Conservation (phyloP, 2,113 vertebrate genomes). For the Hucho hucho region DNA sequence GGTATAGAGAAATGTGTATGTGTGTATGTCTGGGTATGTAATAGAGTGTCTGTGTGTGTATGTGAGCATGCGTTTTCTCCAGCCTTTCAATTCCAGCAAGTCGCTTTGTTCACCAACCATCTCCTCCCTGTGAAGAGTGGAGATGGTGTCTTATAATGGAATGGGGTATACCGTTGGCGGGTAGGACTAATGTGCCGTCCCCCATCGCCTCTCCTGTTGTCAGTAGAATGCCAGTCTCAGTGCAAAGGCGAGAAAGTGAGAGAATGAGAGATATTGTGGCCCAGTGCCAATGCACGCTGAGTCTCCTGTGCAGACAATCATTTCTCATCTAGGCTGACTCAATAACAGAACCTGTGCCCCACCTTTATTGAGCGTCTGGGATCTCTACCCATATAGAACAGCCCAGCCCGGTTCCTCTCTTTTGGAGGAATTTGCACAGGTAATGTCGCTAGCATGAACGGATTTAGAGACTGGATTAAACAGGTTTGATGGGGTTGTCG, state of each 20-base stretch:
- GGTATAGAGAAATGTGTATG: not conserved
- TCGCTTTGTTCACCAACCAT: not conserved
- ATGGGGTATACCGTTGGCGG: not conserved
- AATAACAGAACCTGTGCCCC: not conserved
- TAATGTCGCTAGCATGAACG: not conserved
- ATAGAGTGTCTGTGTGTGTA: not conserved
- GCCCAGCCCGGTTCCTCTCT: too few relatives aligned
- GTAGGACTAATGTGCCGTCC: too few relatives aligned
- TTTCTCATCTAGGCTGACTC: not conserved
- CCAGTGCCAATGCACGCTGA: not conserved
- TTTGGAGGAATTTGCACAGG: not conserved
- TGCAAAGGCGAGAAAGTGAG: constrained; percentile 3
- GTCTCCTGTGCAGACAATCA: not conserved
- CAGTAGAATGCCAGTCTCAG: too few relatives aligned
- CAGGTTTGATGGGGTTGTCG: not conserved
- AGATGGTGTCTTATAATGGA: not conserved
- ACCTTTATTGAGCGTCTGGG: not conserved
- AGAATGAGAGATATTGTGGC: constrained; percentile 2
- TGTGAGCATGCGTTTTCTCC: not conserved
- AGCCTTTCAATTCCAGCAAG: not conserved
- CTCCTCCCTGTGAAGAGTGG: not conserved
- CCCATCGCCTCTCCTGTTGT: not conserved
- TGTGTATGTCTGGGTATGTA: not conserved
- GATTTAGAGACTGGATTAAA: constrained; percentile 6
- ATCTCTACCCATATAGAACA: not conserved